Percentiles rank a stretch among this genome's conserved stretches.
phyloP scores from a whole-genome alignment of 1,140 invertebrate genomes.

The Plectrocnemia conspersa region DNA sequence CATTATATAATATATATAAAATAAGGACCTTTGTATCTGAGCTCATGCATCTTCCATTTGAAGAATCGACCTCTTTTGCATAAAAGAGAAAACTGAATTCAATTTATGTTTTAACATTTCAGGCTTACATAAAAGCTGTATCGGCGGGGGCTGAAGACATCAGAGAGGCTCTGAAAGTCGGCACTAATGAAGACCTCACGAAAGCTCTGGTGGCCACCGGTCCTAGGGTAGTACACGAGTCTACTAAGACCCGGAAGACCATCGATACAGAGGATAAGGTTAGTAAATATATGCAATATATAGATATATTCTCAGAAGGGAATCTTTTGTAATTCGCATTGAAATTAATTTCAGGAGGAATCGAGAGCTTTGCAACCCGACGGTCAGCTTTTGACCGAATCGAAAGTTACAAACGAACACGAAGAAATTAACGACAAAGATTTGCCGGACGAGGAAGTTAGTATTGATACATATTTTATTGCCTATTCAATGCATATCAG shows the following conservation, averaged over 20 bases:
- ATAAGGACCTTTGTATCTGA: too few species aligned
- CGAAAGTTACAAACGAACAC: constrained; percentile 72
- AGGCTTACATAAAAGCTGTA: constrained; percentile 71
- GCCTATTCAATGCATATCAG: background rate
- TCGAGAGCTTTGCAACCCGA: constrained; percentile 63
- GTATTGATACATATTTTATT: constrained; percentile 7
- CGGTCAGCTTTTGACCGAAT: constrained; percentile 81
- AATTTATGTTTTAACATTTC: constrained; percentile 47
- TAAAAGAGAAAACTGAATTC: background rate
- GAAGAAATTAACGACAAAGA: constrained; percentile 77
- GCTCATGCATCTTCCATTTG: background rate
- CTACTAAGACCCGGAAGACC: constrained; percentile 68
- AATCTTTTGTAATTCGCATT: constrained; percentile 8
- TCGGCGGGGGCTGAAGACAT: constrained; percentile 63
- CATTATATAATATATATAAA: background rate
- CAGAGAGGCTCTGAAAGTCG: constrained; percentile 59
- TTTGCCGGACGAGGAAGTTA: constrained; percentile 58
- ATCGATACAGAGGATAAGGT: constrained; percentile 78
- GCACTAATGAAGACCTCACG: constrained; percentile 54
- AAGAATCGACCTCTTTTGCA: background rate
- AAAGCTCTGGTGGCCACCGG: constrained; percentile 57
- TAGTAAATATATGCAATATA: background rate
- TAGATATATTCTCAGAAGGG: background rate
- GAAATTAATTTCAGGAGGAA: constrained; percentile 45
- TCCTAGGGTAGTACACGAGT: constrained; percentile 69